Percentiles rank a stretch among this genome's conserved stretches.
Conservation (phyloP, 2,888 invertebrate species). For the Steinernema carpocapsae region DNA sequence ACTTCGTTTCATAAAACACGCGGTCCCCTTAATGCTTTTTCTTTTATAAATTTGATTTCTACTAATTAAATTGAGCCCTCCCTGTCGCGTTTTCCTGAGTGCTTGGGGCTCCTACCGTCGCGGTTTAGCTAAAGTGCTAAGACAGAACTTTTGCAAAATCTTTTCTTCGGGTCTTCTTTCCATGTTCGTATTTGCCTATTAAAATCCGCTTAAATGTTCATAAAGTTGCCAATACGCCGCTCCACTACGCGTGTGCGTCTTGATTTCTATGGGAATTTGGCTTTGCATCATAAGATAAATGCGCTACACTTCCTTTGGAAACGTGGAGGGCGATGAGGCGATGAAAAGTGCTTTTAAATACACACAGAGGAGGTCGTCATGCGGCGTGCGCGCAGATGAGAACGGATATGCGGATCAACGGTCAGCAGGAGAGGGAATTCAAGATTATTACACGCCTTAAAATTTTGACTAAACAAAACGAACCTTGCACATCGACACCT, state of each 20-base stretch:
- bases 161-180: too few species aligned
- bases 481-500: background rate
- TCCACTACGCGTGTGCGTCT: background rate
- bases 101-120: background rate
- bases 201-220: too few species aligned
- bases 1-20: conserved; percentile 28
- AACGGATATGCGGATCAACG: conserved; percentile 16
- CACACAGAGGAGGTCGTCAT: background rate
- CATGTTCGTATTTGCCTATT: too few species aligned
- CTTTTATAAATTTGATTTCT: conserved; percentile 32
- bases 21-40: conserved; percentile 25
- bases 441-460: too few species aligned
- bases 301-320: conserved; percentile 32
- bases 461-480: too few species aligned
- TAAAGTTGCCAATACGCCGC: too few species aligned
- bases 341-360: conserved; percentile 35
- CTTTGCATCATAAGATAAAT: conserved; percentile 26
- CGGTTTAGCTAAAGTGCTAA: too few species aligned
- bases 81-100: background rate
- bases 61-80: conserved; percentile 31
- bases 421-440: conserved; percentile 9
- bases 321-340: conserved; percentile 2
- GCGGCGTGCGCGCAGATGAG: background rate
- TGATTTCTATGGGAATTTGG: conserved; percentile 4
- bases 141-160: too few species aligned